A percentile compares a stretch with the other conserved stretches of the same genome.
Evolutionary conservation across 2,888 invertebrate species (phyloP).

Genomic region (Griposia aprilina): DNA sequence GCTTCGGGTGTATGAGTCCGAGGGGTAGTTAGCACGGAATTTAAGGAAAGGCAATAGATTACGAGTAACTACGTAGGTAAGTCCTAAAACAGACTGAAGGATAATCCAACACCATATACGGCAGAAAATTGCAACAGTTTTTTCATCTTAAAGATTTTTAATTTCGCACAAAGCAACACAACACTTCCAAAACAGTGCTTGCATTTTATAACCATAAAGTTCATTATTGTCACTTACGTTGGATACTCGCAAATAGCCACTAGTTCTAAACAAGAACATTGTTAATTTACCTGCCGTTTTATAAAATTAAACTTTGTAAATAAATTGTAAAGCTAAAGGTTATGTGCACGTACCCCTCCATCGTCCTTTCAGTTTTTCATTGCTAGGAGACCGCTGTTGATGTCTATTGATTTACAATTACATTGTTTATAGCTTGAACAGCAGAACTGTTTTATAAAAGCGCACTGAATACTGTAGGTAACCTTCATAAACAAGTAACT

Average conservation of each 20-base stretch:
- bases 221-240: slow-evolving; percentile 24
- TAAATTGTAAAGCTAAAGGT: slow-evolving; percentile 42
- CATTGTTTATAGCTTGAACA: slow-evolving; percentile 48
- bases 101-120: not conserved
- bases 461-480: slow-evolving; percentile 3
- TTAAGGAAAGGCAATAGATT: slow-evolving; percentile 1
- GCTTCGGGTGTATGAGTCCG: not conserved
- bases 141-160: not conserved
- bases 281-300: slow-evolving; percentile 20
- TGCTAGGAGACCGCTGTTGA: slow-evolving; percentile 75
- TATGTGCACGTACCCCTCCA: slow-evolving; percentile 66
- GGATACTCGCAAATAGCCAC: slow-evolving; percentile 45
- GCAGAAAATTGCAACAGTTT: not conserved
- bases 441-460: slow-evolving; percentile 27
- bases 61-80: not conserved
- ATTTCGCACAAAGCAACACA: slow-evolving; percentile 32
- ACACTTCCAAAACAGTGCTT: slow-evolving; percentile 1
- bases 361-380: slow-evolving; percentile 66
- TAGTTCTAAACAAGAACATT: slow-evolving; percentile 21
- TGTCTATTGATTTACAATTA: slow-evolving; percentile 71
- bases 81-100: not conserved
- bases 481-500: slow-evolving; percentile 7
- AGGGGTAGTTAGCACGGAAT: not conserved
- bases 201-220: slow-evolving; percentile 3
- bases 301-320: slow-evolving; percentile 36